These are phyloP conservation scores for Peromyscus eremicus DNA, from an alignment of 2,797 vertebrate species.

Conservation along the genomic window DNA sequence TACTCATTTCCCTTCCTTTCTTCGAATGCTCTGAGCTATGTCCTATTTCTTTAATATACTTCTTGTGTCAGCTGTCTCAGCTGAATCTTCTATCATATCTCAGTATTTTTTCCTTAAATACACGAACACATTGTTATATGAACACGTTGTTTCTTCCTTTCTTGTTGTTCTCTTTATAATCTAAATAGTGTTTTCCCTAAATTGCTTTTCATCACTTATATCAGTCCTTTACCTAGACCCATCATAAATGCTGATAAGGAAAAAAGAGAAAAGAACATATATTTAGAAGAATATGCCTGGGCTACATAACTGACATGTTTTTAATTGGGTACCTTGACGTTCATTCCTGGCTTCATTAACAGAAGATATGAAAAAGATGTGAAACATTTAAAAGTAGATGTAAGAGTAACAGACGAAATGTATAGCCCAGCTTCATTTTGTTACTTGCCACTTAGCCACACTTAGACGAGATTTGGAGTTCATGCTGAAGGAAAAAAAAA, in stretches of 20 bases:
- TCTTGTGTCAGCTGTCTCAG: neutral
- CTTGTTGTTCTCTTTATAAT: neutral
- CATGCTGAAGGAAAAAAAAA: neutral
- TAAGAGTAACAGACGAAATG: neutral
- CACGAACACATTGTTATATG: neutral
- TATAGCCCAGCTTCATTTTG: neutral
- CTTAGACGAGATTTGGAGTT: neutral
- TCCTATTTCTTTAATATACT: neutral
- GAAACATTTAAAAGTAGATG: neutral
- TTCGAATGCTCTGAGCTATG: neutral
- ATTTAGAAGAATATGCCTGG: neutral
- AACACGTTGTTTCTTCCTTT: neutral
- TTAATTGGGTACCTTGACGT: neutral
- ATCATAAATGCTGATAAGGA: neutral
- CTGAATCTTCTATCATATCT: neutral
- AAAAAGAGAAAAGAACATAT: neutral
- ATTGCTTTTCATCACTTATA: neutral
- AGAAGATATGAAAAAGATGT: neutral
- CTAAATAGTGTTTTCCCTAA: neutral
- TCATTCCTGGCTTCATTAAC: accelerated
- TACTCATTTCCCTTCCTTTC: neutral
- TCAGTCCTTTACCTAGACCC: neutral
- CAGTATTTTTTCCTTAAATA: neutral
- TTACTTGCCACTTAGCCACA: neutral
- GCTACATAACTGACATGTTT: neutral